A percentile compares a stretch with the other conserved stretches of the same genome.
Evolutionary conservation across 2,113 vertebrate species (phyloP).

Genomic region (Sprattus sprattus): DNA sequence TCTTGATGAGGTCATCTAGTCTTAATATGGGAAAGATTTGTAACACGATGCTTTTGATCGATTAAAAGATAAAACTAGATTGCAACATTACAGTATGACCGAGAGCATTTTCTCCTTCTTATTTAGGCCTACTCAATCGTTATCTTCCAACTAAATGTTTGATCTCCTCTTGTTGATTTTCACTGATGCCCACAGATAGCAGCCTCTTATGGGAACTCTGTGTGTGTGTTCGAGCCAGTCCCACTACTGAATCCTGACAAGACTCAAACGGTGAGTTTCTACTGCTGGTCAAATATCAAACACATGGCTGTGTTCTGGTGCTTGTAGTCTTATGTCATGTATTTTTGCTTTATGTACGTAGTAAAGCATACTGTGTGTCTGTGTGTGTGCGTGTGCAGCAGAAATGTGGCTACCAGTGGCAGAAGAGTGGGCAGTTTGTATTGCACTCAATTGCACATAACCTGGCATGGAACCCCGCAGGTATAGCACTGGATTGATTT

Average conservation of each 20-base stretch:
- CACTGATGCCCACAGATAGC: slow-evolving; percentile 80
- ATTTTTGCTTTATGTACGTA: not conserved
- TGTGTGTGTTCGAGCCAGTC: slow-evolving; percentile 93
- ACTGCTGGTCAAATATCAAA: not conserved
- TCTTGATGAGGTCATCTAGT: not conserved
- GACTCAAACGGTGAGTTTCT: slow-evolving; percentile 75
- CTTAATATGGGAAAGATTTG: not conserved
- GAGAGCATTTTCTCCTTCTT: not conserved
- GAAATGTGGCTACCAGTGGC: slow-evolving; percentile 87
- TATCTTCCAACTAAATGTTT: not conserved
- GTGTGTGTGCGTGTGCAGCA: slow-evolving; percentile 52
- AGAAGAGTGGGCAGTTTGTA: slow-evolving; percentile 89
- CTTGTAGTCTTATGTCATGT: not conserved
- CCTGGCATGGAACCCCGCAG: slow-evolving; percentile 92
- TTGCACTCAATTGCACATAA: slow-evolving; percentile 83
- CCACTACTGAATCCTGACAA: slow-evolving; percentile 71
- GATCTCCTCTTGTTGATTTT: slow-evolving; percentile 30
- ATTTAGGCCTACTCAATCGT: not conserved
- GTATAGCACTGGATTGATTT: slow-evolving; percentile 60
- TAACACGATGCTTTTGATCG: not conserved
- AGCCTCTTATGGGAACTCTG: slow-evolving; percentile 89
- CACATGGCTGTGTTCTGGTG: not conserved
- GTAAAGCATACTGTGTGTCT: too few relatives aligned
- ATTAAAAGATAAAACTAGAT: not conserved
- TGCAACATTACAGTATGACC: not conserved